Evolutionary conservation across 2,113 vertebrate genomes (phyloP), one percentile per base, ranked within the genome.

Genomic region (Apistogramma diplotaenia): DNA sequence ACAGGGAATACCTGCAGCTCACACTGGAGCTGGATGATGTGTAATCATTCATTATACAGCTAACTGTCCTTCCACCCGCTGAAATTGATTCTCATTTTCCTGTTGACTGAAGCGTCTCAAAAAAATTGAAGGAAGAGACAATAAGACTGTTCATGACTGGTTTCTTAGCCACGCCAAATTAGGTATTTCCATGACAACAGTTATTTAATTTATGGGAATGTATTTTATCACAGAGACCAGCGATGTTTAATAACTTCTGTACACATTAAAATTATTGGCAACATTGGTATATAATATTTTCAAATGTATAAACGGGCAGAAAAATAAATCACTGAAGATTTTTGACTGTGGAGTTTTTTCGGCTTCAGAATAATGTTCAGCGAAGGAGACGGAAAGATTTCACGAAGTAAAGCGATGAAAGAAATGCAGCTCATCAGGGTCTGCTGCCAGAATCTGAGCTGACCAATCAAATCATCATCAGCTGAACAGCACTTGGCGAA

Each of bases 1-100:
- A 59, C 56, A 77, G 93, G 93, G 93, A 94, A 95, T 94, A 95
- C 93, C 94, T 95, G 92, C 29, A n/a, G n/a, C n/a, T n/a, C n/a
- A n/a, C n/a, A 90, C 87, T 82, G 83, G 84, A 89, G 87, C 89
- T 83, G 88, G 88, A 87, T 89, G 83, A 91, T 51, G 87, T 86
- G 87, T 92, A 94, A 95, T 94, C 94, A 91, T 89, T 95, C 93
- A 94, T 95, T 94, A 94, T 86, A 81, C 88, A 86, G 73, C 89
- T 93, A 93, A 94, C 92, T 91, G 93, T 93, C 93, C 91, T 89
- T 91, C 84, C 58, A 89, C 89, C 83, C 79, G 84, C 83, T 89
- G 78, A 92, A 92, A 93, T 90, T 91, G 92, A 92, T 90, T 89
- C 86, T 94, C 85, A 92, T 95, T 94, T 95, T 96, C 93, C 91